Evolutionary conservation across 2,888 invertebrate species (phyloP), one percentile per base, ranked within the genome.

Genomic region (Xestia rhomboidea): DNA sequence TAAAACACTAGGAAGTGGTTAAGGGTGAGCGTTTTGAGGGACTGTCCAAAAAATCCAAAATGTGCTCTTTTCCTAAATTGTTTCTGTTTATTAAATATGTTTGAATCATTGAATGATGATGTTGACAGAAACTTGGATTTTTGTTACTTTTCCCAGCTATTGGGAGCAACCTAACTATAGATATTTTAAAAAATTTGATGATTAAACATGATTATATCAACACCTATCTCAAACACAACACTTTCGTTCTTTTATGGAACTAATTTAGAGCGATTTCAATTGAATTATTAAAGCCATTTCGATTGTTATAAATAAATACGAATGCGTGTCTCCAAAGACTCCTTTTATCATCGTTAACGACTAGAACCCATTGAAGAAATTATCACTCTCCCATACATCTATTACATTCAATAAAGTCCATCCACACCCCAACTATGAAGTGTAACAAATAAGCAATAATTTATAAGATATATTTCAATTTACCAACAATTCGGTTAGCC

Each of bases 401-500:
- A 69, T 72, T 67, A 72, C 66, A 49, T 57, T 49, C 46, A 62
- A 68, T 67, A 68, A 69, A 73, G 81, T 68, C 62, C 62, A 27
- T 62, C 67, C 54, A 57, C 73, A 73, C 80, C 81, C 84, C 66
- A 64, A 73, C 27, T 60, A 76, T 13, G 21, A 60, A 77, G 54
- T 77, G 79, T 81, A 81, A 88, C 92, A 92, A 93, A 93, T 91
- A 90, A 90, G 88, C 92, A 91, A 94, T 95, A 95, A 95, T 95
- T 96, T 95, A 96, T 96, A 94, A 93, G 95, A 96, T 96, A 95
- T 95, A 95, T 95, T 95, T 95, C 95, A 95, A 95, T 95, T 95
- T 93, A 92, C 93, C 82, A 88, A 93, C 94, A 92, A 95, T 93
- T 94, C 93, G 92, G 94, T 94, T 94, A 93, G 91, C 90, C 95